Base-by-base conservation (phyloP, 2,797 vertebrate species). In the Scolopax bukidnonensis region DNA sequence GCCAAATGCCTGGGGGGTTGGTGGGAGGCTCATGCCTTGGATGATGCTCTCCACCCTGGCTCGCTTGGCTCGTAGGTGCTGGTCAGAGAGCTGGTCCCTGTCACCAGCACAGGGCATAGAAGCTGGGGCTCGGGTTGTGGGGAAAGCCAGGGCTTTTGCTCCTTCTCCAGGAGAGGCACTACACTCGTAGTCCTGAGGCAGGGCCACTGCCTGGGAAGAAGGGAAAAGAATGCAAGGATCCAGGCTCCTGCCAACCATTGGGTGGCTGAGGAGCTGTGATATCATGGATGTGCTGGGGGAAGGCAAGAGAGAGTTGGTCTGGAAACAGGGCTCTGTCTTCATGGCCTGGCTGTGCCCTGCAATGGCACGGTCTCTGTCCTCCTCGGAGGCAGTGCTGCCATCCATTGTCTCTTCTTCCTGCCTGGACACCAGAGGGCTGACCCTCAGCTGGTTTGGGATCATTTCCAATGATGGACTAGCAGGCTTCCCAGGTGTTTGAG, bases 41-140 rank as follows among this genome's bases (percentile, higher is more conserved):
- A 99, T 98, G 65, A 99, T 99, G 96, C 99, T 99, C 97, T 99
- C 99, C 89, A 99, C 99, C 73, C 99, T 98, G 87, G 99, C 99
- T 45, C 98, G 98, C 93, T 99, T 99, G 54, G 99, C 99, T 96
- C 93, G 98, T 84, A 99, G 92, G 74, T 99, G 98, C 85, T 99
- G 98, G 5, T 97, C 97, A 54, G 98, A 75, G 27, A 98, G 97
- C 70, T 98, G 98, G 51, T 98, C 98, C 6, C 94, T 91, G 40
- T 99, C 98, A 0, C 91, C 78, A 43, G 96, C 92, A 86, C 96
- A 97, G 16, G 96, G 96, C 59, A 97, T 36, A 4, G 98, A 59
- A 25, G 97, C 96, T 4, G 94, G 67, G 11, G 91, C 96, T 33
- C 1, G 11, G 71, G 57, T 95, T 63, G 96, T 74, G 36, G 98